These are phyloP conservation scores for Aporrectodea caliginosa DNA, from an alignment of 1,140 invertebrate species.

Conservation along the genomic window DNA sequence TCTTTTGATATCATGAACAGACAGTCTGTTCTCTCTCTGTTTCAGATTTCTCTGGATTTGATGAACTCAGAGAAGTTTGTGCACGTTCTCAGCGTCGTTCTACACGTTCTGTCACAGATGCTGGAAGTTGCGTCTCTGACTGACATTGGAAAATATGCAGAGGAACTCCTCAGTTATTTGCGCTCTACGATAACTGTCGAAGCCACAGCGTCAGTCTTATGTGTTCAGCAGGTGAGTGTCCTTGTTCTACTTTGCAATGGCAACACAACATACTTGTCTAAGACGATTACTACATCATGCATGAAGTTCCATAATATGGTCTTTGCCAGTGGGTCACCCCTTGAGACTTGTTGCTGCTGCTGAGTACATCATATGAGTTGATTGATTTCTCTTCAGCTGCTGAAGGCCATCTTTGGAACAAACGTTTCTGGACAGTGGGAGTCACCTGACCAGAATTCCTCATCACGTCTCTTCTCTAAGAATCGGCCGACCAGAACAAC, in stretches of 20 bases:
- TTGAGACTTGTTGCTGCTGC: too few species aligned
- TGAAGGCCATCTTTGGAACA: constrained; percentile 77
- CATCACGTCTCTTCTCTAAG: neutral
- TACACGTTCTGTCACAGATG: constrained; percentile 70
- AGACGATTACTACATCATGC: too few species aligned
- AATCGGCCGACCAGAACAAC: constrained; percentile 40
- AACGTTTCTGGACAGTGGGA: constrained; percentile 67
- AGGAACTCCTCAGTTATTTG: constrained; percentile 76
- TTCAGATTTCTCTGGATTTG: constrained; percentile 60
- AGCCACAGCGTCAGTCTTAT: constrained; percentile 68
- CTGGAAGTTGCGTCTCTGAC: constrained; percentile 70
- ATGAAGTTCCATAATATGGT: too few species aligned
- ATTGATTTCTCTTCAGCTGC: constrained; percentile 58
- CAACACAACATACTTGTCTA: too few species aligned
- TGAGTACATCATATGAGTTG: constrained; percentile 13
- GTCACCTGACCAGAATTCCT: constrained; percentile 38
- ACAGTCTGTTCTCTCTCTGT: constrained; percentile 18
- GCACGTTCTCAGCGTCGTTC: constrained; percentile 63
- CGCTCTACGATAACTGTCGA: constrained; percentile 69
- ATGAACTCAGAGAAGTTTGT: constrained; percentile 71
- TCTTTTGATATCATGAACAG: too few species aligned
- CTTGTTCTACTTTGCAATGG: too few species aligned
- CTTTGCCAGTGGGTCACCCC: too few species aligned
- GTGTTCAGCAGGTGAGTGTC: constrained; percentile 72
- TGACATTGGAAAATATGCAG: constrained; percentile 70